A percentile compares a stretch with the other conserved stretches of the same genome.
Evolutionary conservation across 2,888 invertebrate genomes (phyloP).

Genomic region (Drosophila crucigera): DNA sequence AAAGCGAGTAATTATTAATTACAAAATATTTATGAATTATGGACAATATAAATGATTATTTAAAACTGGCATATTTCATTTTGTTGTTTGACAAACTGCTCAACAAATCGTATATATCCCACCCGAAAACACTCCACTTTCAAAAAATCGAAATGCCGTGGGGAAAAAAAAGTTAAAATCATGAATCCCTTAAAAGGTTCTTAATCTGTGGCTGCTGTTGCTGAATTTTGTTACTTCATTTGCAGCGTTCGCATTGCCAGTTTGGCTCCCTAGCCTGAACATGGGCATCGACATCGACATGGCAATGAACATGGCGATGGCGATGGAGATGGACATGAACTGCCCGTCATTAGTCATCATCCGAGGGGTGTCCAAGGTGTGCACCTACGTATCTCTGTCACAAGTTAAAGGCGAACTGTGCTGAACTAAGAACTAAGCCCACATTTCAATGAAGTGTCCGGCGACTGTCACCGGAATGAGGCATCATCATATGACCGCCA

Average conservation of each 20-base stretch:
- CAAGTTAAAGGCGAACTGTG: conserved; percentile 9
- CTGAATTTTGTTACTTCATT: conserved; percentile 79
- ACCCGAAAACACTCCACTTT: neutral
- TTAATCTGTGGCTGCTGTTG: conserved; percentile 81
- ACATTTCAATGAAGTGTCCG: conserved; percentile 63
- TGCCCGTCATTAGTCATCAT: conserved; percentile 66
- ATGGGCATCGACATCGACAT: neutral
- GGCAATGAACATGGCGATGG: neutral
- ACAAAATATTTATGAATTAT: neutral
- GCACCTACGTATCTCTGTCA: conserved; percentile 6
- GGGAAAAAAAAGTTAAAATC: conserved; percentile 54
- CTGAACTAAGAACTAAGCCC: conserved; percentile 6
- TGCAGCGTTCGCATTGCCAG: conserved; percentile 24
- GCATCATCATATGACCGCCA: conserved; percentile 74
- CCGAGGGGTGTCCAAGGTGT: conserved; percentile 46
- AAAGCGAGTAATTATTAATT: neutral
- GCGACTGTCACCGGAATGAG: conserved; percentile 54
- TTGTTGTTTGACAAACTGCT: neutral
- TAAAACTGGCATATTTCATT: neutral
- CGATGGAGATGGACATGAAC: neutral
- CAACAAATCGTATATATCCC: neutral
- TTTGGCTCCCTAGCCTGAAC: conserved; percentile 13
- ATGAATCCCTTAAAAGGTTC: conserved; percentile 84
- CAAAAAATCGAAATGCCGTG: conserved; percentile 7
- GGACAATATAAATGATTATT: neutral